Evolutionary conservation across 37 sponge, comb jelly and placozoan genomes (phyloP), one percentile per base, ranked within the genome.

Genomic region (Agelas oroides): DNA sequence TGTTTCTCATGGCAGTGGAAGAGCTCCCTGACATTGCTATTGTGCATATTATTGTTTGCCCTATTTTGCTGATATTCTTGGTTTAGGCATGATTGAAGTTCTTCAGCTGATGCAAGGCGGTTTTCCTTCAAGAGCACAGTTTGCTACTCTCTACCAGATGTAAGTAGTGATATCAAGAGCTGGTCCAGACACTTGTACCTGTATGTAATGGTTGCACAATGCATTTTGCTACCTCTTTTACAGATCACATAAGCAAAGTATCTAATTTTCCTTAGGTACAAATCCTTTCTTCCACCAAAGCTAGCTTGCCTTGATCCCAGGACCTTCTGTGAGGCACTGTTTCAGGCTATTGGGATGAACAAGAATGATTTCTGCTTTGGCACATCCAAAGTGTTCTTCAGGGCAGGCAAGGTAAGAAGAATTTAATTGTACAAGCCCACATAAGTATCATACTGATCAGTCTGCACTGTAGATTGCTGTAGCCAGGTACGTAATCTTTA

Each of bases 21-120:
- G n/a, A n/a, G n/a, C n/a, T n/a, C n/a, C n/a, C n/a, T n/a, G n/a
- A n/a, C n/a, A n/a, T n/a, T n/a, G n/a, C n/a, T n/a, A n/a, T n/a
- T n/a, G n/a, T n/a, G n/a, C n/a, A n/a, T n/a, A n/a, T n/a, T n/a
- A n/a, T n/a, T n/a, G n/a, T n/a, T n/a, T n/a, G n/a, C 46, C 8
- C 46, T 8, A 8, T 46, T 46, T 46, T 46, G 6, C 46, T 21
- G 46, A 11, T 20, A 40, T 70, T 27, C 32, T 53, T 69, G 1
- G 28, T 46, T 35, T 64, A 86, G 99, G 99, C 1, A 98, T 96
- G 96, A 91, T 98, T 0, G 84, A 96, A 25, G 99, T 96, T 54
- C 81, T 98, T 81, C 77, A 94, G 85, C 88, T 98, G 37, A 98
- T 98, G 99, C 91, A 98, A 80, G 91, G 92, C n/a, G 99, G 99